Evolutionary conservation across 2,888 invertebrate species (phyloP), one percentile per base, ranked within the genome.

Genomic region (Eilema griseolum): DNA sequence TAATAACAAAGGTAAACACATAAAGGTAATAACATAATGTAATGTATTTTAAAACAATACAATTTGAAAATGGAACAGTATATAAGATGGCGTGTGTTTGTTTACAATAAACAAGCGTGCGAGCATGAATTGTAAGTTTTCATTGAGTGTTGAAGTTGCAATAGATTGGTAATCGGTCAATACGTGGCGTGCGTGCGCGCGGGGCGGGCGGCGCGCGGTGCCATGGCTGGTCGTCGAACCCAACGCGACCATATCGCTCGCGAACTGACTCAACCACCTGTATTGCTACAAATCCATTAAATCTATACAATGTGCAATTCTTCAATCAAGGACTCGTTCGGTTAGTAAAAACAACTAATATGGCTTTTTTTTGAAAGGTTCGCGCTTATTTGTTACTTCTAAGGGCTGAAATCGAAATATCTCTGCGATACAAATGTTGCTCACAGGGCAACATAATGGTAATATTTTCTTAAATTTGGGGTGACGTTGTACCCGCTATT

Each of bases 191-290:
- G 85, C 83, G 86, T 88, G 87, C 85, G 78, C 71, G 78, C 76
- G 79, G 76, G 69, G 76, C 74, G 76, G 66, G 62, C 59, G 69
- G 69, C 70, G 78, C 69, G 74, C 72, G 81, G 72, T 86, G 90
- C 89, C 91, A 88, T 84, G 92, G 90, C 81, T 93, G 93, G 94
- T 91, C 93, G 82, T 85, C 90, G 94, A 93, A 89, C 92, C 88
- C 83, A 78, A 61, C 79, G 78, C 76, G 78, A 66, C 72, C 79
- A 75, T 79, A 76, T 63, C 62, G 76, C 73, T 79, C 74, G 71
- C 78, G 71, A 72, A 80, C 83, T 82, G 81, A 80, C 81, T 81
- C 80, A 80, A 83, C 82, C 76, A 76, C 81, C 82, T 71, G 81
- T 82, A 81, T 81, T 81, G 75, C 76, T 78, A 82, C 80, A 78